Base-by-base conservation (phyloP, 2,888 invertebrate genomes). In the Pyrrhosoma nymphula region DNA sequence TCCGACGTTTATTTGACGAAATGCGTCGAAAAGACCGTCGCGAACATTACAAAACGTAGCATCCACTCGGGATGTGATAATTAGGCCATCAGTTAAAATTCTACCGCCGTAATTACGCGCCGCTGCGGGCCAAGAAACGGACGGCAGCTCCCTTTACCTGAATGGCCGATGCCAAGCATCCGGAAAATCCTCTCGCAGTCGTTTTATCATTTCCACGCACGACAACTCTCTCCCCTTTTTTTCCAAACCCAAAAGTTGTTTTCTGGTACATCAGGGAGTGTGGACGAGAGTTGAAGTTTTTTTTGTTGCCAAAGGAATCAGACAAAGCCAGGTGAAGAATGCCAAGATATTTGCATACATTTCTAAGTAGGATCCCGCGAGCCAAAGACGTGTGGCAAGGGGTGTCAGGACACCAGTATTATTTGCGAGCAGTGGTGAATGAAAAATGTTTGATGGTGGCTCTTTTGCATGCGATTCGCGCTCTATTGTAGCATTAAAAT, bases 81-180 rank as follows among this genome's bases (percentile, higher is more conserved):
- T 93, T 93, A 93, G 55, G 30, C n/a, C 69, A 47, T 26, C 93
- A 30, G 69, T 47, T 60, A 55, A 93, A 93, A 93, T 93, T 93
- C 93, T 69, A 47, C 26, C 26, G 63, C 63, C 18, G 63, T 39
- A 91, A 93, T 93, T 47, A 93, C 93, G 39, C 47, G 47, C 39
- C 39, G 47, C 18, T 47, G 93, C 93, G 47, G 26, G 39, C 93
- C 26, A 20, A 47, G 47, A 93, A 55, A n/a, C 47, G 30, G 75
- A 75, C 39, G 69, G 47, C 60, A n/a, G 93, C 39, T 39, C 39
- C 60, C 47, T 93, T 16, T 39, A 93, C 93, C 69, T 47, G 47
- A 75, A 93, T 93, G 93, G 47, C 47, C 75, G n/a, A 23, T 63
- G 91, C n/a, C n/a, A 91, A 91, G 35, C 69, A 93, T 93, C 93